These are phyloP conservation scores for Echinops telfairi DNA, from an alignment of 2,113 vertebrate species.

Conservation along the genomic window DNA sequence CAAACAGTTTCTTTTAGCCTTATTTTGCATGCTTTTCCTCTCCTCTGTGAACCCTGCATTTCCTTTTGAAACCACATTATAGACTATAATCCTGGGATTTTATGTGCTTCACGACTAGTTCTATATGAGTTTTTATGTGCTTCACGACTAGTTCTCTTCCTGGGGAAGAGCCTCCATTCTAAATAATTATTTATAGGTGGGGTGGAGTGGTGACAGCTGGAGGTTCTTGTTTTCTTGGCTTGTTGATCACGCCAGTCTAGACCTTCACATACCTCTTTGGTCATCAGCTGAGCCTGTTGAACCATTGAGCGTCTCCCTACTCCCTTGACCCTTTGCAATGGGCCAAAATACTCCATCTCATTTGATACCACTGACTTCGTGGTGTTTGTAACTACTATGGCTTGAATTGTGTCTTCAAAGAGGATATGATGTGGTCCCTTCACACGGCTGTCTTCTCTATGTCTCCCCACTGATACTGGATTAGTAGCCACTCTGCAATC, in stretches of 20 bases:
- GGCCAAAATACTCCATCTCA: constrained; percentile 1
- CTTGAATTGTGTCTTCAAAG: background rate
- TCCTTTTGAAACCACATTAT: constrained; percentile 27
- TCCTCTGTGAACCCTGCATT: background rate
- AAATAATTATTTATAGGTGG: background rate
- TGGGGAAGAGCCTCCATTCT: background rate
- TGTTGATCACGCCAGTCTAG: background rate
- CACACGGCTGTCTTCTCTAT: background rate
- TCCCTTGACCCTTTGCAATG: constrained; percentile 6
- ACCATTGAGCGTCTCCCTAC: background rate
- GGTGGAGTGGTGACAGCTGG: background rate
- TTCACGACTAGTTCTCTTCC: background rate
- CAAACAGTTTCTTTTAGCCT: background rate
- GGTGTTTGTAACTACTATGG: background rate
- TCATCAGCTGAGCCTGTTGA: background rate
- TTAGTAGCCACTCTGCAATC: background rate
- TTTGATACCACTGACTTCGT: background rate
- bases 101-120: background rate
- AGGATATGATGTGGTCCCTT: background rate
- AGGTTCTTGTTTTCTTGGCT: background rate
- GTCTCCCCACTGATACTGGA: background rate
- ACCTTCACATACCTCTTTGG: background rate
- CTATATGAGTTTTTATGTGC: background rate
- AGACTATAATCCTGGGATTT: background rate
- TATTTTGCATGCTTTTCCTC: background rate